Evolutionary conservation across 2,113 vertebrate species (phyloP).

Genomic region (Odontesthes bonariensis): DNA sequence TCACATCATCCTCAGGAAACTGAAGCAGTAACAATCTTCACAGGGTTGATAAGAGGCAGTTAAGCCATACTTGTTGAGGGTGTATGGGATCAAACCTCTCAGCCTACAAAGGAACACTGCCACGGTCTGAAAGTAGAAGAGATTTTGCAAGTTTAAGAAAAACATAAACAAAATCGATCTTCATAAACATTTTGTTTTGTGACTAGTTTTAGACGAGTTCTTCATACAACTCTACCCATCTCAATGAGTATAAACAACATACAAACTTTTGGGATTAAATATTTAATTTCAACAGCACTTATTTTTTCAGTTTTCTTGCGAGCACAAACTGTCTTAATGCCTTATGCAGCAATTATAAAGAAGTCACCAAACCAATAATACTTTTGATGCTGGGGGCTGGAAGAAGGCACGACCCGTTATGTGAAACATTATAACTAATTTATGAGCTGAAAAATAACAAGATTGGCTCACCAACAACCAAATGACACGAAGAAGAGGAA

Average conservation of each 20-base stretch:
- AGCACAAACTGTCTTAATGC: too few relatives aligned
- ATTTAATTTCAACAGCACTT: too few relatives aligned
- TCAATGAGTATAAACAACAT: too few relatives aligned
- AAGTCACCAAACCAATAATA: background rate
- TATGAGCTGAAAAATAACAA: background rate
- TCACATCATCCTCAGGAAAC: slow-evolving; percentile 48
- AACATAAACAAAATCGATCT: background rate
- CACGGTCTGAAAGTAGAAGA: slow-evolving; percentile 26
- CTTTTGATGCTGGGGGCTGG: slow-evolving; percentile 1
- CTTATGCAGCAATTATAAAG: too few relatives aligned
- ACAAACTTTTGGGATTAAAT: too few relatives aligned
- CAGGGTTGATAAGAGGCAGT: background rate
- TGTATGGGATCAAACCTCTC: background rate
- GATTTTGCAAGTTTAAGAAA: background rate
- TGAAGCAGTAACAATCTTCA: background rate
- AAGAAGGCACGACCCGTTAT: slow-evolving; percentile 6
- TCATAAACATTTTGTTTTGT: background rate
- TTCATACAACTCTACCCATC: too few relatives aligned
- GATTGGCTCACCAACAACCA: background rate
- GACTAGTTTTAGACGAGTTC: too few relatives aligned
- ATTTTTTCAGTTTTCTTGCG: too few relatives aligned
- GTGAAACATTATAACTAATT: background rate
- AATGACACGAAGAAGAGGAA: background rate
- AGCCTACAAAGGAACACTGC: background rate
- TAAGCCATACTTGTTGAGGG: background rate